Evolutionary conservation across 2,113 vertebrate species (phyloP).

Genomic region (pig (Sus scrofa)): DNA sequence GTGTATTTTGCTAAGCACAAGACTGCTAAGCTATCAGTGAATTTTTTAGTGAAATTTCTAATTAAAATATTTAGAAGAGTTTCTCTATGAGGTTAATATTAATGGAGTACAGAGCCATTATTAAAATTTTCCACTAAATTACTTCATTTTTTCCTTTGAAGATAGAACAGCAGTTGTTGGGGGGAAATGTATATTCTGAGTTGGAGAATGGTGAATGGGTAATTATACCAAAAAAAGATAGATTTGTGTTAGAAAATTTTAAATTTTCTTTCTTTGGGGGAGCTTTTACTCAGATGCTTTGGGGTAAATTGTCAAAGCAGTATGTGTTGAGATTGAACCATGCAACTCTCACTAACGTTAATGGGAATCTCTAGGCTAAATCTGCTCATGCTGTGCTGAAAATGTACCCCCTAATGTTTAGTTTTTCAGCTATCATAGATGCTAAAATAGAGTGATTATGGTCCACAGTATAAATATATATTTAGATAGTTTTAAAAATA

Average conservation of each 20-base stretch:
- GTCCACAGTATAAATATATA: slow-evolving; percentile 53
- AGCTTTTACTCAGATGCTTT: slow-evolving; percentile 21
- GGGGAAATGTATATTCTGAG: not conserved
- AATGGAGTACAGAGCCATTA: not conserved
- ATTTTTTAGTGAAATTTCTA: not conserved
- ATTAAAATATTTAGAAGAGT: slow-evolving; percentile 27
- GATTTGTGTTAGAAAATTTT: not conserved
- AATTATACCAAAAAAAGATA: not conserved
- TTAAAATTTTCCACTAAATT: not conserved
- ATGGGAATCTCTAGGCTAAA: slow-evolving; percentile 67
- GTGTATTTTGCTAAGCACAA: not conserved
- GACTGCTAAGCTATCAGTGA: not conserved
- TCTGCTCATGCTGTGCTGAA: slow-evolving; percentile 71
- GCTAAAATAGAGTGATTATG: slow-evolving; percentile 65
- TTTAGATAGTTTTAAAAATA: slow-evolving; percentile 73
- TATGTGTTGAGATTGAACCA: slow-evolving; percentile 48
- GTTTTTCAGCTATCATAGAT: slow-evolving; percentile 59
- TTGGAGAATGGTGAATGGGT: not conserved
- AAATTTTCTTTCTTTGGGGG: slow-evolving; percentile 29
- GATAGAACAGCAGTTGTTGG: not conserved
- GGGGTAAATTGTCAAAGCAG: slow-evolving; percentile 38
- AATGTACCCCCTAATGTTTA: slow-evolving; percentile 68
- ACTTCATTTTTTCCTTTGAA: slow-evolving; percentile 29
- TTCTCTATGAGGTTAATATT: not conserved
- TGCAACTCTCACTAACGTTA: slow-evolving; percentile 56